Evolutionary conservation across 2,797 vertebrate species (phyloP).

Genomic region (Urophycis tenuis): DNA sequence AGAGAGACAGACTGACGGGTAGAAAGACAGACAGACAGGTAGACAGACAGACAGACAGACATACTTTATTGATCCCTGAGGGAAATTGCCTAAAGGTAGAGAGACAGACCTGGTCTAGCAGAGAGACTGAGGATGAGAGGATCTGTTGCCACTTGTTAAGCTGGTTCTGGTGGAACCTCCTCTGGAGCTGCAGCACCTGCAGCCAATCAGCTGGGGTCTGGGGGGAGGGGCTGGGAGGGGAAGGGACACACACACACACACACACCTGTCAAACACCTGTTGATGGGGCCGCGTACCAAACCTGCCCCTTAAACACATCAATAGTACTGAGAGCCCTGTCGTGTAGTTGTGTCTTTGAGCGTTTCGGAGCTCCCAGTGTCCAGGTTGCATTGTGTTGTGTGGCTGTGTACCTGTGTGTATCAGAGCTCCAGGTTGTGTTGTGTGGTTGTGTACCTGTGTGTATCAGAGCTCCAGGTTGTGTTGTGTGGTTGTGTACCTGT

Average conservation of each 20-base stretch:
- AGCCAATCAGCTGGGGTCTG: slow-evolving; percentile 85
- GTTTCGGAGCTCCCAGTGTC: too few relatives aligned
- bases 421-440: too few relatives aligned
- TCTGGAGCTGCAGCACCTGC: slow-evolving; percentile 83
- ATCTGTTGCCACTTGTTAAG: slow-evolving; percentile 87
- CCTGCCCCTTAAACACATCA: not conserved
- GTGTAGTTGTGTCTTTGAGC: too few relatives aligned
- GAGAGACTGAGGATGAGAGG: slow-evolving; percentile 80
- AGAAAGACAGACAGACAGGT: not conserved
- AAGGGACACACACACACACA: not conserved
- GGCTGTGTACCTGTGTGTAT: too few relatives aligned
- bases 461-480: too few relatives aligned
- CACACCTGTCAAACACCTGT: not conserved
- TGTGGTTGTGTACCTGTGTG: too few relatives aligned
- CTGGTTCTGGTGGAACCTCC: slow-evolving; percentile 83
- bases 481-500: too few relatives aligned
- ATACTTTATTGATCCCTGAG: too few relatives aligned
- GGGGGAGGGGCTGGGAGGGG: slow-evolving; percentile 72
- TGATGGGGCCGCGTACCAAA: not conserved
- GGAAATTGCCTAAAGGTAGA: not conserved
- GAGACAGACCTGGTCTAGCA: slow-evolving; percentile 80
- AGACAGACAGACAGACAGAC: slow-evolving; percentile 10
- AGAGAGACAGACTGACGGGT: not conserved
- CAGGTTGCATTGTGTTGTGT: too few relatives aligned
- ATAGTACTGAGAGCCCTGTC: not conserved